phyloP scores from a whole-genome alignment of 2,888 invertebrate species.

The Neoascia interrupta region DNA sequence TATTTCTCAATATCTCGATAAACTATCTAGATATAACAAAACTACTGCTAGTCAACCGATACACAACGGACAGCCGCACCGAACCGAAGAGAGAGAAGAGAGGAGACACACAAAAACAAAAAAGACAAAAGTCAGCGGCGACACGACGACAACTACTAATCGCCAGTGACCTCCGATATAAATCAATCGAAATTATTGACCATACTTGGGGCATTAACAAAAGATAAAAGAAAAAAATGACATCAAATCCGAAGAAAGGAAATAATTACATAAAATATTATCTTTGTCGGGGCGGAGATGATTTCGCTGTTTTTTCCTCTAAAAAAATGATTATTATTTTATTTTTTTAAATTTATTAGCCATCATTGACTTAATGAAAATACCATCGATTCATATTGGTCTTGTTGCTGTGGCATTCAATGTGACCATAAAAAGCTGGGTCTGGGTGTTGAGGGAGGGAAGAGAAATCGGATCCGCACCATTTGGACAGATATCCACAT shows the following conservation, averaged over 20 bases:
- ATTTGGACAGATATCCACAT: constrained; percentile 7
- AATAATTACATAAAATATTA: constrained; percentile 67
- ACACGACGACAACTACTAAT: constrained; percentile 64
- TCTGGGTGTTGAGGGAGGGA: constrained; percentile 11
- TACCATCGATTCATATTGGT: constrained; percentile 42
- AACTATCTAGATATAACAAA: constrained; percentile 38
- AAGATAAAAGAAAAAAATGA: constrained; percentile 46
- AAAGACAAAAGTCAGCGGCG: constrained; percentile 53
- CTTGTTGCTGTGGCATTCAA: background rate
- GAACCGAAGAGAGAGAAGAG: constrained; percentile 29
- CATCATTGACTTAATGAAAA: constrained; percentile 54
- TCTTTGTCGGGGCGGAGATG: constrained; percentile 35
- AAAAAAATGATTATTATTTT: background rate
- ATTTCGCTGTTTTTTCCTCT: constrained; percentile 15
- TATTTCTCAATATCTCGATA: constrained; percentile 59
- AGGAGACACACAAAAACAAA: constrained; percentile 6
- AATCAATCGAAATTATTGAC: constrained; percentile 77
- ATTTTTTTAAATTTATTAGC: constrained; percentile 38
- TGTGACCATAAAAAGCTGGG: background rate
- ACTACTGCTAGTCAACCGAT: constrained; percentile 7
- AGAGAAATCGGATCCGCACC: constrained; percentile 40
- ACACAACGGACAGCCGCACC: constrained; percentile 7
- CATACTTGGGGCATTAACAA: constrained; percentile 73
- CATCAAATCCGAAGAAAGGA: constrained; percentile 64
- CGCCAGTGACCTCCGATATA: constrained; percentile 69